Percentiles rank a stretch among this genome's conserved stretches.
Evolutionary conservation across 2,888 invertebrate genomes (phyloP).

Genomic region (Cheilosia urbana): DNA sequence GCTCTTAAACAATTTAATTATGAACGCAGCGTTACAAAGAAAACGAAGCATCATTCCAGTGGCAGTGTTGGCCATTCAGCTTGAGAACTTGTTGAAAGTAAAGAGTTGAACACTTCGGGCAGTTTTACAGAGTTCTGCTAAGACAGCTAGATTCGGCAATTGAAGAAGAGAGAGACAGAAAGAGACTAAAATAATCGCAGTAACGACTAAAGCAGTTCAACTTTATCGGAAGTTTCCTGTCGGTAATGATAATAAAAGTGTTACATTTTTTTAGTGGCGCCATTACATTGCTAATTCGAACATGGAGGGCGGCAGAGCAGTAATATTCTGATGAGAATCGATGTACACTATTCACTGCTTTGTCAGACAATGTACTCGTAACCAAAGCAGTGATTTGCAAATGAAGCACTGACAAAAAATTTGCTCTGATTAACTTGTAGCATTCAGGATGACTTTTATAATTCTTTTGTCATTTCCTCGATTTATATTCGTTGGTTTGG

Average conservation of each 20-base stretch:
- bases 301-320: too few species aligned
- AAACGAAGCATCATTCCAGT: constrained; percentile 36
- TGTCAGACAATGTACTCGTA: too few species aligned
- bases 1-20: constrained; percentile 66
- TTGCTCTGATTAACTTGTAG: too few species aligned
- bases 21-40: constrained; percentile 27
- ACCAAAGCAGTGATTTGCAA: too few species aligned
- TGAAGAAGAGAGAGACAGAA: neutral
- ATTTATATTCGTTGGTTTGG: too few species aligned
- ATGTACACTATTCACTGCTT: too few species aligned
- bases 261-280: neutral
- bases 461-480: too few species aligned
- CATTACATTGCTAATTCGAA: too few species aligned
- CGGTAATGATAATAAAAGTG: constrained; percentile 35
- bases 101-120: constrained; percentile 7
- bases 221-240: constrained; percentile 24
- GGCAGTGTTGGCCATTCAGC: constrained; percentile 15
- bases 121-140: neutral
- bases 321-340: too few species aligned
- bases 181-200: neutral
- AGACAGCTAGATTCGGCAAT: constrained; percentile 1
- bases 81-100: constrained; percentile 3
- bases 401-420: too few species aligned
- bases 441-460: too few species aligned
- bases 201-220: neutral